Percentiles rank a stretch among this genome's conserved stretches.
Conservation (phyloP, 2,113 vertebrate species). For the Vanacampus margaritifer region DNA sequence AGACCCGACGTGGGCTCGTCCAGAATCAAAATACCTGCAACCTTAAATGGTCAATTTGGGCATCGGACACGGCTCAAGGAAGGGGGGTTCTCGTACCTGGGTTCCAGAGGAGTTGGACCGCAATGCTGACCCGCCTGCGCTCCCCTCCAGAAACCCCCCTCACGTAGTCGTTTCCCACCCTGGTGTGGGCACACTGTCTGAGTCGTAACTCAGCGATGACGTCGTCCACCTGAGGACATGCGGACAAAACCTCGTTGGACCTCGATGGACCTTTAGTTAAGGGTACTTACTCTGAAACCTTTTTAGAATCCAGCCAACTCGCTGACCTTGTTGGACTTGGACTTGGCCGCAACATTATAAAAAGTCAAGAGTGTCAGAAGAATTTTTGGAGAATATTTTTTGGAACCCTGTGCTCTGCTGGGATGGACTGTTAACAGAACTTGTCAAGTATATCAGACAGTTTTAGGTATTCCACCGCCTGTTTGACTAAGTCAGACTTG, state of each 20-base stretch:
- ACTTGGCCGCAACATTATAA: too few relatives aligned
- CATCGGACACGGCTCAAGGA: background rate
- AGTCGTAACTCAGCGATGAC: slow-evolving; percentile 92
- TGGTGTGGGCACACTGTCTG: slow-evolving; percentile 88
- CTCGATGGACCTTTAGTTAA: background rate
- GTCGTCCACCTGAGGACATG: slow-evolving; percentile 81
- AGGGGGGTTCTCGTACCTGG: slow-evolving; percentile 76
- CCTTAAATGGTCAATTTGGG: background rate
- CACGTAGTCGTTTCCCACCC: slow-evolving; percentile 83
- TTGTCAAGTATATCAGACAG: too few relatives aligned
- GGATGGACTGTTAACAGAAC: too few relatives aligned
- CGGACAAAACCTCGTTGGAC: background rate
- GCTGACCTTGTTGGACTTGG: too few relatives aligned
- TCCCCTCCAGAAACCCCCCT: slow-evolving; percentile 90
- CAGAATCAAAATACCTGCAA: slow-evolving; percentile 88
- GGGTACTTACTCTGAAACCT: background rate
- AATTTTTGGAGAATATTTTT: too few relatives aligned
- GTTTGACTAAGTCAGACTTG: too few relatives aligned
- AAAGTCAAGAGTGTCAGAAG: too few relatives aligned
- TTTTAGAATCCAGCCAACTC: too few relatives aligned
- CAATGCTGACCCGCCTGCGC: slow-evolving; percentile 90
- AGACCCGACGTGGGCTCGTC: slow-evolving; percentile 94
- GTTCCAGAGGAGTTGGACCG: slow-evolving; percentile 94
- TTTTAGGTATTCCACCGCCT: too few relatives aligned
- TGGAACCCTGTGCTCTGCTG: too few relatives aligned